phyloP scores from a whole-genome alignment of 2,113 vertebrate species.

The Agelaius tricolor region DNA sequence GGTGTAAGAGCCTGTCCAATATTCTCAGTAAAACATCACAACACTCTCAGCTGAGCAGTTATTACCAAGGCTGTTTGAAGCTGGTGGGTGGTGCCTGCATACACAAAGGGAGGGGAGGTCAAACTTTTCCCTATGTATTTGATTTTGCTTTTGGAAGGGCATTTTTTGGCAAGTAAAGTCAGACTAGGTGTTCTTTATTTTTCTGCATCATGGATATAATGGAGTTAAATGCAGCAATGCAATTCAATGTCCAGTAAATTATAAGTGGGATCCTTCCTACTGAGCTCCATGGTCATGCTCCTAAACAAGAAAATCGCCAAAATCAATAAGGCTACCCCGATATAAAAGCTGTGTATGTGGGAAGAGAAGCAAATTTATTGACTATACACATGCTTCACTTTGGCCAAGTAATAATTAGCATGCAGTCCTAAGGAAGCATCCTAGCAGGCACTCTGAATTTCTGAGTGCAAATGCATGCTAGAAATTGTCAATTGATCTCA shows the following conservation, averaged over 20 bases:
- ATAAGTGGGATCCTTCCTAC: not conserved
- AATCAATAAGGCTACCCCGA: conserved; percentile 4
- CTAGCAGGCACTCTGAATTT: not conserved
- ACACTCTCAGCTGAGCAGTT: not conserved
- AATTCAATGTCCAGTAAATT: not conserved
- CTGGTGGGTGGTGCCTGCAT: fast-evolving
- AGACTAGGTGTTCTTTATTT: not conserved
- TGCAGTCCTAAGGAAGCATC: not conserved
- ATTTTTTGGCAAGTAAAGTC: not conserved
- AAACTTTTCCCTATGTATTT: not conserved
- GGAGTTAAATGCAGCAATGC: not conserved
- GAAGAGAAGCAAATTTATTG: not conserved
- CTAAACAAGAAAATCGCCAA: not conserved
- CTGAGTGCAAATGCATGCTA: not conserved
- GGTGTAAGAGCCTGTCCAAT: not conserved
- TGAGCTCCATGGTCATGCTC: not conserved
- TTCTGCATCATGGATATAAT: not conserved
- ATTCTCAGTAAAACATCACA: not conserved
- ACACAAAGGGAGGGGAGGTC: fast-evolving
- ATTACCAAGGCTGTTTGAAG: not conserved
- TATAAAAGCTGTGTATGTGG: not conserved
- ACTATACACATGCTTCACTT: not conserved
- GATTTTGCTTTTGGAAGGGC: not conserved
- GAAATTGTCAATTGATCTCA: not conserved
- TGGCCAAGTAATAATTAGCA: not conserved